Percentiles rank a stretch among this genome's conserved stretches.
Evolutionary conservation across 2,888 invertebrate species (phyloP).

Genomic region (Noctua janthe): DNA sequence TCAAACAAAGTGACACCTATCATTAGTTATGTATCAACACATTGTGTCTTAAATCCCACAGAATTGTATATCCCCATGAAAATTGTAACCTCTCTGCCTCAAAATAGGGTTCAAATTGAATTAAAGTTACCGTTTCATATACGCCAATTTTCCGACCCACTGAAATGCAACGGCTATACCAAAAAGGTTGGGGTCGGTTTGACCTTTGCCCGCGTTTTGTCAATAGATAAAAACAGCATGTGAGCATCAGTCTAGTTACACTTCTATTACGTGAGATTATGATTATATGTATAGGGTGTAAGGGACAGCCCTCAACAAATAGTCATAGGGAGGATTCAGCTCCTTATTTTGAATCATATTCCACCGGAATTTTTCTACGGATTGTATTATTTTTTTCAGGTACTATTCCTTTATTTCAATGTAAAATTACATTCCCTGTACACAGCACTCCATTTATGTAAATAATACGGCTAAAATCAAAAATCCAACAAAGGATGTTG

Average conservation of each 20-base stretch:
- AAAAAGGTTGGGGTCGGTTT: slow-evolving; percentile 2
- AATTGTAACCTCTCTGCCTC: background rate
- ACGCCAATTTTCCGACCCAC: background rate
- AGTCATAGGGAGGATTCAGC: no score
- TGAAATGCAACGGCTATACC: slow-evolving; percentile 22
- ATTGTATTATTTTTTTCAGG: no score
- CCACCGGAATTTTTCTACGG: no score
- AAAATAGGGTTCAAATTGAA: slow-evolving; percentile 1
- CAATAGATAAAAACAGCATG: background rate
- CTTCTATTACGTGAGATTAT: background rate
- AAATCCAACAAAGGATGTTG: no score
- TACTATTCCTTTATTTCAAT: no score
- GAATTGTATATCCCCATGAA: background rate
- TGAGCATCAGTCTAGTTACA: background rate
- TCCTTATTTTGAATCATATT: no score
- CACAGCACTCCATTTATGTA: no score
- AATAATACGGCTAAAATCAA: no score
- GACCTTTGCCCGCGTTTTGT: slow-evolving; percentile 9
- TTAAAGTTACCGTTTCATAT: background rate
- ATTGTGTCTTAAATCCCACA: background rate
- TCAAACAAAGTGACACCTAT: slow-evolving; percentile 28
- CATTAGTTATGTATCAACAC: slow-evolving; percentile 23
- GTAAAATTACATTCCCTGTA: no score
- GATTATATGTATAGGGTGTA: background rate
- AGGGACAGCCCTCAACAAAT: no score